Evolutionary conservation across 92 coral and sea anemone genomes (phyloP).

Genomic region (Phenganax marumi): DNA sequence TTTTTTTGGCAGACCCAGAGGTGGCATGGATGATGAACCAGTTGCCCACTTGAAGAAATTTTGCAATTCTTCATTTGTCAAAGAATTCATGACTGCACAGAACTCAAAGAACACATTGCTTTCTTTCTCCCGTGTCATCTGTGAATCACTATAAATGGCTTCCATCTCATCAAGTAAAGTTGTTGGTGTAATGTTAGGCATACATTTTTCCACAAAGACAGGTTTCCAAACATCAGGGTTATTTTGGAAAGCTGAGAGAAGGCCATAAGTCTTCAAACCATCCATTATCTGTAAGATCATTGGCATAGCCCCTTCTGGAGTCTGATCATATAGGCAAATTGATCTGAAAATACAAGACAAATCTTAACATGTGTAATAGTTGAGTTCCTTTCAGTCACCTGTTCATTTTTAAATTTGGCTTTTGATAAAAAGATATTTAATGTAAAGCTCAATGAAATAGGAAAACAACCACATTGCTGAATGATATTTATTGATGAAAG

Average conservation of each 20-base stretch:
- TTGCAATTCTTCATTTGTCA: slow-evolving; percentile 45
- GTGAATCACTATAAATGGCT: slow-evolving; percentile 52
- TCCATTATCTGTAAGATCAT: slow-evolving; percentile 53
- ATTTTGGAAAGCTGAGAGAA: slow-evolving; percentile 49
- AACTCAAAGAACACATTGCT: slow-evolving; percentile 49
- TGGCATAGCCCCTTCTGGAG: slow-evolving; percentile 43
- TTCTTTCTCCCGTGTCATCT: slow-evolving; percentile 41
- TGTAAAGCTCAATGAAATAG: no score
- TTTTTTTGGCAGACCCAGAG: slow-evolving; percentile 59
- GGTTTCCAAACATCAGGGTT: slow-evolving; percentile 50
- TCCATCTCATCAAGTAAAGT: slow-evolving; percentile 50
- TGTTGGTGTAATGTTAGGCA: slow-evolving; percentile 47
- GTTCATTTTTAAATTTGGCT: no score
- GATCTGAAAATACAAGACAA: slow-evolving; percentile 48
- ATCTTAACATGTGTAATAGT: no score
- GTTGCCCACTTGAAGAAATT: slow-evolving; percentile 53
- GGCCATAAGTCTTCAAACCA: slow-evolving; percentile 59
- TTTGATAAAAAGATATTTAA: no score
- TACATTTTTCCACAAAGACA: slow-evolving; percentile 46
- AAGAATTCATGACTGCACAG: slow-evolving; percentile 39
- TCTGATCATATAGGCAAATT: slow-evolving; percentile 59
- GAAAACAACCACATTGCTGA: no score
- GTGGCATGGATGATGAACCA: slow-evolving; percentile 54
- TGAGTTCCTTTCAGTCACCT: no score
- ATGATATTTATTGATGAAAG: no score